Conservation (phyloP, 2,113 vertebrate species). For the Cephalopholis sonnerati region DNA sequence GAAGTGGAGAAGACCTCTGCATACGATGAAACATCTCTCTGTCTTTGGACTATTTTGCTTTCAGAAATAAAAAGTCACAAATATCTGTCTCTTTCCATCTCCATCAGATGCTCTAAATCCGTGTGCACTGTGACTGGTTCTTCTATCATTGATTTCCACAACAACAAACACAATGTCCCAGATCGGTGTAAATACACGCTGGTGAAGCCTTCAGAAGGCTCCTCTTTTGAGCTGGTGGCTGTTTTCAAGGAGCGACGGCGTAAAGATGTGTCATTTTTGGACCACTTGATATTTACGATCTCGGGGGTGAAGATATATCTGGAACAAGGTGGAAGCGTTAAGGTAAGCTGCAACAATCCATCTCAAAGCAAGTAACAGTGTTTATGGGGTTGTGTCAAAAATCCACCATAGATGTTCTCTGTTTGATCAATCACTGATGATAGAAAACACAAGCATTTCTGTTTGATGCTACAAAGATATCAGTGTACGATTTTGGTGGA, state of each 20-base stretch:
- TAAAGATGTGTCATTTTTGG: background rate
- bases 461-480: too few species aligned
- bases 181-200: background rate
- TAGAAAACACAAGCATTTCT: too few species aligned
- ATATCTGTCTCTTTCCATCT: too few species aligned
- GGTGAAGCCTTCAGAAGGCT: background rate
- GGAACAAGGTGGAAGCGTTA: background rate
- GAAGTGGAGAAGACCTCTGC: too few species aligned
- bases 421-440: background rate
- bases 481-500: too few species aligned
- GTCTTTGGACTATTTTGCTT: too few species aligned
- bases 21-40: too few species aligned
- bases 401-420: background rate
- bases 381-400: background rate
- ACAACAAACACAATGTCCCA: too few species aligned
- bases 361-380: background rate
- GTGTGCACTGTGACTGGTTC: too few species aligned
- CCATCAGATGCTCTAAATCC: too few species aligned
- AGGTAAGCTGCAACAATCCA: background rate
- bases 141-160: too few species aligned
- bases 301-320: accelerated
- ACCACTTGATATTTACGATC: background rate
- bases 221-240: accelerated
- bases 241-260: background rate
- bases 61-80: too few species aligned